Base-by-base conservation (phyloP, 2,113 vertebrate genomes). In the Casuarius casuarius region DNA sequence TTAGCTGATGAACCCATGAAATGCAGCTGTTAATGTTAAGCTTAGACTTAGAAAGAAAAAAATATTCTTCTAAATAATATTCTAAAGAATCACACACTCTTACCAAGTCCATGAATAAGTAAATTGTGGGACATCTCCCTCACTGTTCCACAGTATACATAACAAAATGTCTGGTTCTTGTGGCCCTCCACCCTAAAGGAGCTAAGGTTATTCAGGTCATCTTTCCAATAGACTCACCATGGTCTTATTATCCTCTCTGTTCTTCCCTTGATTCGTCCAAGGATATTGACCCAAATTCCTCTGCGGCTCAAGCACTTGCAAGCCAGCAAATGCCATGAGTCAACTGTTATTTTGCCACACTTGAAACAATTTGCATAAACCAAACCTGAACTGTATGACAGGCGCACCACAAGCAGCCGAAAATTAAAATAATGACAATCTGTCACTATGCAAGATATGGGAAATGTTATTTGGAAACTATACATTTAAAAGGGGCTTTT, bases 1-100 rank as follows among this genome's bases (percentile, higher is more conserved):
- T 65, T 92, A 95, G 63, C 65, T 92, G 93, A 90, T 95, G 95
- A 96, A 91, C 67, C 85, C 62, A 82, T 95, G 95, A 92, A 95
- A 81, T 77, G 86, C 68, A 85, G 75, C 90, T 89, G 38, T 87
- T 94, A 92, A 86, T 62, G 23, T 31, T 85, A 90, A 85, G 51
- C 25, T 84, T 91, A 85, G 46, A 73, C 49, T 88, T 58, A 96
- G 79, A 87, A 97, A 90, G 75, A 54, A 62, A 78, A 77, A 84
- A 56, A 42, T 0, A 25, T 40, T 56, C 18, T 74, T 51, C 31
- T 20, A 35, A 91, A 78, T 58, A 44, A 54, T 38, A 33, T 66
- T 48, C 52, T 84, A 62, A 72, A 89, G 49, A 87, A 76, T 84
- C 73, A 73, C 38, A 58, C 62, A 16, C 73, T 79, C 77, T 85